Evolutionary conservation across 1,140 invertebrate genomes (phyloP).

Genomic region (Solenopsis fugax): DNA sequence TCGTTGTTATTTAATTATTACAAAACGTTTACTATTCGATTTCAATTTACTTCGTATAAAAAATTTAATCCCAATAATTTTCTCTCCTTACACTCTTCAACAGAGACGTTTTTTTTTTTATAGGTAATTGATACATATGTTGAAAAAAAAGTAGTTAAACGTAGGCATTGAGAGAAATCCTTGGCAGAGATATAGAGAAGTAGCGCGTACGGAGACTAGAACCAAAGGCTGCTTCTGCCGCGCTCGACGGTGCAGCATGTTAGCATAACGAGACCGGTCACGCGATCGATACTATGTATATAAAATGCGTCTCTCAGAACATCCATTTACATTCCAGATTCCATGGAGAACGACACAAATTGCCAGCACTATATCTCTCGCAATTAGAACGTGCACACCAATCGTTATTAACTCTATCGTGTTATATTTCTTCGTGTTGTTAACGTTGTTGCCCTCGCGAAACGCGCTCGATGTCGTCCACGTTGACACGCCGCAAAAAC

Average conservation of each 20-base stretch:
- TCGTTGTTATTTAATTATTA: background rate
- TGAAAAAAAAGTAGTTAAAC: background rate
- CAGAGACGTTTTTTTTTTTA: background rate
- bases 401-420: slow-evolving; percentile 48
- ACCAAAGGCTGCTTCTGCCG: slow-evolving; percentile 15
- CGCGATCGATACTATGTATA: slow-evolving; percentile 50
- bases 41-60: slow-evolving; percentile 6
- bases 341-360: slow-evolving; percentile 27
- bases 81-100: background rate
- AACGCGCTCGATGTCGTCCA: slow-evolving; percentile 22
- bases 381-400: slow-evolving; percentile 30
- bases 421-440: slow-evolving; percentile 7
- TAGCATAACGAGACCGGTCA: slow-evolving; percentile 49
- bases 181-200: background rate
- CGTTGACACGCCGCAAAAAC: slow-evolving; percentile 29
- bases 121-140: background rate
- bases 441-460: slow-evolving; percentile 13
- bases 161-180: background rate
- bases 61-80: background rate
- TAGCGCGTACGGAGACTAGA: background rate
- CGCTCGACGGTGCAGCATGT: background rate
- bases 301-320: background rate
- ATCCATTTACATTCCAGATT: slow-evolving; percentile 33
- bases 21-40: background rate
- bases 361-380: slow-evolving; percentile 4